Conservation (phyloP, 2,888 invertebrate species). For the Nomada fabriciana region DNA sequence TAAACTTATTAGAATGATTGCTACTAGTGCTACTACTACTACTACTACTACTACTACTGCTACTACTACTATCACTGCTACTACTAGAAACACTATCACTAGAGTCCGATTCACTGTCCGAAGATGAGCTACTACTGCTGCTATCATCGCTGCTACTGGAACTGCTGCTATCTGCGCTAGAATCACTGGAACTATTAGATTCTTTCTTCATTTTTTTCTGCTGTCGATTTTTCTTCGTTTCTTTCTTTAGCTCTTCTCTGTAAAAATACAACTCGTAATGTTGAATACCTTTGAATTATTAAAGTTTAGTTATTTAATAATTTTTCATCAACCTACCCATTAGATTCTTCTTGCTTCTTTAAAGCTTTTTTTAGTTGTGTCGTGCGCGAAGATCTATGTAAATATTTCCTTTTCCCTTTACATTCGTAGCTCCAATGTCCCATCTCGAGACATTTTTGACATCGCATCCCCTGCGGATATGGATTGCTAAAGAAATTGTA, state of each 20-base stretch:
- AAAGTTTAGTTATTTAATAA: neutral
- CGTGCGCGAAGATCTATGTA: slow-evolving; percentile 93
- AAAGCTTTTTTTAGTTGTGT: slow-evolving; percentile 90
- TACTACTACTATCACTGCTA: slow-evolving; percentile 73
- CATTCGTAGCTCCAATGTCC: slow-evolving; percentile 99
- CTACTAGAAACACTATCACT: slow-evolving; percentile 76
- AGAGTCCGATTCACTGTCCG: slow-evolving; percentile 80
- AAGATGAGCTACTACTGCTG: slow-evolving; percentile 76
- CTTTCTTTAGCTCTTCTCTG: slow-evolving; percentile 68
- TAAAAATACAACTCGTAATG: slow-evolving; percentile 14
- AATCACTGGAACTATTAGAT: slow-evolving; percentile 71
- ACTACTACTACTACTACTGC: slow-evolving; percentile 67
- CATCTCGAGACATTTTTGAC: slow-evolving; percentile 96
- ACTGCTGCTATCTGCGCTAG: slow-evolving; percentile 71
- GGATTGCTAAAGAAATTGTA: slow-evolving; percentile 73
- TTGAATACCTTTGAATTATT: neutral
- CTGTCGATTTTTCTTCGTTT: slow-evolving; percentile 51
- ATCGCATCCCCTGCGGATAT: slow-evolving; percentile 92
- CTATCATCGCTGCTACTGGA: slow-evolving; percentile 67
- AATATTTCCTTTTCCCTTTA: slow-evolving; percentile 94
- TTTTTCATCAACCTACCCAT: slow-evolving; percentile 68
- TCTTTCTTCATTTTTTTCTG: slow-evolving; percentile 72
- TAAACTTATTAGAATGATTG: slow-evolving; percentile 34
- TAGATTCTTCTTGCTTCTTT: slow-evolving; percentile 85
- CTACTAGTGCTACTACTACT: slow-evolving; percentile 70